Base-by-base conservation (phyloP, 2,888 invertebrate species). In the Nomada fabriciana region DNA sequence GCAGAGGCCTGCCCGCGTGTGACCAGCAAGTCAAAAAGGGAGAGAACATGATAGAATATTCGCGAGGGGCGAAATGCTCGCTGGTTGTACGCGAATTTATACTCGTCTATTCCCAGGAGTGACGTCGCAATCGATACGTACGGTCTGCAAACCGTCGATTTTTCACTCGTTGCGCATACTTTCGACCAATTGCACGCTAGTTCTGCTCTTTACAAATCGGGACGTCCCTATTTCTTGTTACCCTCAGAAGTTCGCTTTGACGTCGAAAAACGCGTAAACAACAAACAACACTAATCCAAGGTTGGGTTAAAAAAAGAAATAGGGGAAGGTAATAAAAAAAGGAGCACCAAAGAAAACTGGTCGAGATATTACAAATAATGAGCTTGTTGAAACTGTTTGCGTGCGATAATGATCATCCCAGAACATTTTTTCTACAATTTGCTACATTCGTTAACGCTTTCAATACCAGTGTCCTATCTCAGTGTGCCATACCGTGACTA, bases 91-190 rank as follows among this genome's bases (percentile, higher is more conserved):
- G 86, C 80, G 76, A 79, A 73, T 82, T 86, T 80, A 88, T 83
- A 75, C 81, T 73, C 60, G 36, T 53, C 86, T 79, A 88, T 88
- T 86, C 86, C 86, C 88, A 74, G 64, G 88, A 88, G 86, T 84
- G 88, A 86, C 81, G 81, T 18, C 25, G 88, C 88, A 84, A 88
- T 87, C 86, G 88, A 88, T 88, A 86, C 70, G 59, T 55, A 72
- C 86, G 72, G 68, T 50, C 75, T 42, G 69, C 77, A 61, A 86
- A 75, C 68, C 76, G 57, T 60, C 61, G 80, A 60, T 85, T 85
- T 87, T 85, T 80, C 75, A 57, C 59, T 70, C 70, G 73, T 81
- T 73, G 70, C 76, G 42, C 75, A 64, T 68, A 29, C 36, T 71
- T 82, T 84, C 61, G 61, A 29, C 53, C 64, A 23, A 63, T 57